These are phyloP conservation scores for Graptemys geographica DNA, from an alignment of 2,797 vertebrate species.

Conservation along the genomic window DNA sequence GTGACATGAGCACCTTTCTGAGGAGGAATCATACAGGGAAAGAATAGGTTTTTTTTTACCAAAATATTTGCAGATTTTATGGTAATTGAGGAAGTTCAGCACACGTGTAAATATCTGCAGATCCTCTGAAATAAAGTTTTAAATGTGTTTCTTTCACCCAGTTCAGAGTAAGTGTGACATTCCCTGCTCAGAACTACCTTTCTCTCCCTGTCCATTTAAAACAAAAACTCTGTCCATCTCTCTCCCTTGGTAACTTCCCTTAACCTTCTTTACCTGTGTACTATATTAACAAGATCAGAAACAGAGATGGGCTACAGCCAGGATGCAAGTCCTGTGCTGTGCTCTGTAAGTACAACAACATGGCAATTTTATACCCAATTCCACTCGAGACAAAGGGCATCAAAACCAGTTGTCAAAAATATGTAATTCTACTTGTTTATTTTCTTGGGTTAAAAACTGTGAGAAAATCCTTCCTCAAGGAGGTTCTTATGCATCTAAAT, in stretches of 20 bases:
- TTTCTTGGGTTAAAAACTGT: not conserved
- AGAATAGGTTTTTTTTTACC: rapidly evolving
- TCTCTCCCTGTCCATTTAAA: not conserved
- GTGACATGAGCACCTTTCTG: rapidly evolving
- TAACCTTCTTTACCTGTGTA: not conserved
- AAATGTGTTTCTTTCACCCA: rapidly evolving
- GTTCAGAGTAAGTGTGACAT: rapidly evolving
- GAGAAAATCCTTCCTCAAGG: not conserved
- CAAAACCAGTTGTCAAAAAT: not conserved
- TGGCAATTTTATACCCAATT: not conserved
- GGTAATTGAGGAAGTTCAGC: not conserved
- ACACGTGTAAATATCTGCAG: not conserved
- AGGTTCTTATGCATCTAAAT: not conserved
- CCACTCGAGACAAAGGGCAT: not conserved
- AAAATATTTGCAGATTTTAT: rapidly evolving
- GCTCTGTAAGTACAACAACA: not conserved
- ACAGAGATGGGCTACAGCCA: not conserved
- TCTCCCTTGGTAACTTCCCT: not conserved
- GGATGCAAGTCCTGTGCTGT: not conserved
- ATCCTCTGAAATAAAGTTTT: not conserved
- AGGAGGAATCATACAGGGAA: not conserved
- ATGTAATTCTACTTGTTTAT: rapidly evolving
- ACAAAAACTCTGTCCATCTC: not conserved
- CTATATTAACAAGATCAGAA: not conserved
- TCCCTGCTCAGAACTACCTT: not conserved